A percentile compares a stretch with the other conserved stretches of the same genome.
phyloP scores from a whole-genome alignment of 2,888 invertebrate species.

The Aspidiotus rigidus region DNA sequence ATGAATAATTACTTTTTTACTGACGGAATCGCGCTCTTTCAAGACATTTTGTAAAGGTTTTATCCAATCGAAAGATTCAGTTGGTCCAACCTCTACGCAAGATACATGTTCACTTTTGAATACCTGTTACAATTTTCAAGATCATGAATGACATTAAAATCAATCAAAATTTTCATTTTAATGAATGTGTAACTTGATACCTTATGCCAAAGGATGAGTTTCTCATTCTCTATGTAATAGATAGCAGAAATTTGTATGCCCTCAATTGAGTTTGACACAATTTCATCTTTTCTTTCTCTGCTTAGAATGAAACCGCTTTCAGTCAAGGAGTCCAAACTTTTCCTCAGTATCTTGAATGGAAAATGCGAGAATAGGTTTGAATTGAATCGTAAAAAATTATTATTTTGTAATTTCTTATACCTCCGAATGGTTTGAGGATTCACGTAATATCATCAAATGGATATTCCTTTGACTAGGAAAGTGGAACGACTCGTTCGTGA shows the following conservation, averaged over 20 bases:
- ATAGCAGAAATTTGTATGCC: conserved; percentile 14
- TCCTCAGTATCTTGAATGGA: background rate
- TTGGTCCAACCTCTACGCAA: background rate
- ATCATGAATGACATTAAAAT: background rate
- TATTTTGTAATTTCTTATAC: background rate
- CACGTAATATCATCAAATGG: background rate
- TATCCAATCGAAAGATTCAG: conserved; percentile 13
- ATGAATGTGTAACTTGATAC: background rate
- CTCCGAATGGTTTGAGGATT: background rate
- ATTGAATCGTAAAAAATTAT: background rate
- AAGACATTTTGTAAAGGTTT: conserved; percentile 13
- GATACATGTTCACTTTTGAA: background rate
- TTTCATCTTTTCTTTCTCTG: conserved; percentile 5
- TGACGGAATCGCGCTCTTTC: background rate
- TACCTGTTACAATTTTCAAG: background rate
- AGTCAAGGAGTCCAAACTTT: background rate
- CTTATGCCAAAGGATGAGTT: conserved; percentile 17
- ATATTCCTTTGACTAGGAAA: background rate
- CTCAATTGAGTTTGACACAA: background rate
- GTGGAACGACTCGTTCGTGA: background rate
- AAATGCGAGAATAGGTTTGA: too few relatives aligned
- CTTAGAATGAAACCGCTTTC: conserved; percentile 13
- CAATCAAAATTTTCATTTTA: too few relatives aligned
- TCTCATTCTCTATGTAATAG: conserved; percentile 3
- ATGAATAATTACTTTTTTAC: conserved; percentile 17